Evolutionary conservation across 2,113 vertebrate species (phyloP).

Genomic region (pig (Sus scrofa)): DNA sequence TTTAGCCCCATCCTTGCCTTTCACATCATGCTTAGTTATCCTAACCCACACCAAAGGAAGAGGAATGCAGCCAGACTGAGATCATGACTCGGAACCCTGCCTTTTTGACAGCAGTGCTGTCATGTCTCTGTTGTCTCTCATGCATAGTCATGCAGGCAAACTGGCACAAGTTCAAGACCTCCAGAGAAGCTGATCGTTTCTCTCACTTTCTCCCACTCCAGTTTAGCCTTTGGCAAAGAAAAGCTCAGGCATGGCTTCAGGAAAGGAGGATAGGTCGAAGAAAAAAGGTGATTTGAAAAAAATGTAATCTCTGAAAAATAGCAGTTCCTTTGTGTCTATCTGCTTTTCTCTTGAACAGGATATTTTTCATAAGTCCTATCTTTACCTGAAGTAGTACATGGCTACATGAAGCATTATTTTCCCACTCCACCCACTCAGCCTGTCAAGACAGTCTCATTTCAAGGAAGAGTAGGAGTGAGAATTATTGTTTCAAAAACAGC

Average conservation of each 20-base stretch:
- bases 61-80: not conserved
- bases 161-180: slow-evolving; percentile 67
- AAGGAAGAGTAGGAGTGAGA: slow-evolving; percentile 51
- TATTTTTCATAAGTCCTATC: not conserved
- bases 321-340: not conserved
- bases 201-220: not conserved
- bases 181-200: not conserved
- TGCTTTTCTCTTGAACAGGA: slow-evolving; percentile 53
- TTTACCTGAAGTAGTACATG: slow-evolving; percentile 59
- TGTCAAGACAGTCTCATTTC: not conserved
- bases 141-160: not conserved
- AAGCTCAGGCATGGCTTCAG: not conserved
- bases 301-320: not conserved
- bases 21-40: not conserved
- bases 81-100: not conserved
- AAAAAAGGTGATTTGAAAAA: slow-evolving; percentile 57
- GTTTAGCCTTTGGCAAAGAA: slow-evolving; percentile 3
- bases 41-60: slow-evolving; percentile 59
- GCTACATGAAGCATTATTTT: slow-evolving; percentile 48
- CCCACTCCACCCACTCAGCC: slow-evolving; percentile 40
- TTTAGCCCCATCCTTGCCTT: not conserved
- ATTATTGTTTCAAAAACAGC: slow-evolving; percentile 73
- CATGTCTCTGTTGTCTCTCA: not conserved
- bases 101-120: not conserved
- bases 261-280: not conserved